Conservation (phyloP, 30 jellyfish, hydroid and myxozoan species). For the Mastigias papua region DNA sequence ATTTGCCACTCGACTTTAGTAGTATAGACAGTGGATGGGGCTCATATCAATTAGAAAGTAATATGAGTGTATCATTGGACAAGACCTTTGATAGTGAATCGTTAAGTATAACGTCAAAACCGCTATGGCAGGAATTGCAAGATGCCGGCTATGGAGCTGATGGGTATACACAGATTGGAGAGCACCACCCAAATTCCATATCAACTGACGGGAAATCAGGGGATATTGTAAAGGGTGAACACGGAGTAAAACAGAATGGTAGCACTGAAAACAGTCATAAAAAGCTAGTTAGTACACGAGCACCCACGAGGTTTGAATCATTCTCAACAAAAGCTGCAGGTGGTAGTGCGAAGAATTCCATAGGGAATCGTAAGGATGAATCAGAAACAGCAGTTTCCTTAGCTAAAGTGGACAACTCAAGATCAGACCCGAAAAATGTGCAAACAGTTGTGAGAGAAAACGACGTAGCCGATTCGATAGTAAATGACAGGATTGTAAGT, state of each 20-base stretch:
- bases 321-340: conserved; percentile 48
- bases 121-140: conserved; percentile 36
- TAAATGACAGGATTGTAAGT: conserved; percentile 27
- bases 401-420: background rate
- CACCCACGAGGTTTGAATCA: conserved; percentile 46
- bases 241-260: background rate
- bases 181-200: background rate
- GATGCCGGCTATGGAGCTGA: conserved; percentile 47
- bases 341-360: conserved; percentile 24
- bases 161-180: conserved; percentile 4
- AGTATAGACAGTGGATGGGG: background rate
- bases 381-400: conserved; percentile 10
- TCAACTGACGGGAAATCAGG: conserved; percentile 1
- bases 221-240: background rate
- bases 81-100: conserved; percentile 55
- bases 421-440: background rate
- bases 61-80: conserved; percentile 39
- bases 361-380: background rate
- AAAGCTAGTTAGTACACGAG: conserved; percentile 23
- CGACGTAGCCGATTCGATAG: background rate
- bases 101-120: conserved; percentile 16
- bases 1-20: background rate
- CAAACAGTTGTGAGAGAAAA: background rate
- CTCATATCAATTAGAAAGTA: background rate
- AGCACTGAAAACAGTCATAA: background rate